Base-by-base conservation (phyloP, 2,113 vertebrate genomes). In the Platanista minor region DNA sequence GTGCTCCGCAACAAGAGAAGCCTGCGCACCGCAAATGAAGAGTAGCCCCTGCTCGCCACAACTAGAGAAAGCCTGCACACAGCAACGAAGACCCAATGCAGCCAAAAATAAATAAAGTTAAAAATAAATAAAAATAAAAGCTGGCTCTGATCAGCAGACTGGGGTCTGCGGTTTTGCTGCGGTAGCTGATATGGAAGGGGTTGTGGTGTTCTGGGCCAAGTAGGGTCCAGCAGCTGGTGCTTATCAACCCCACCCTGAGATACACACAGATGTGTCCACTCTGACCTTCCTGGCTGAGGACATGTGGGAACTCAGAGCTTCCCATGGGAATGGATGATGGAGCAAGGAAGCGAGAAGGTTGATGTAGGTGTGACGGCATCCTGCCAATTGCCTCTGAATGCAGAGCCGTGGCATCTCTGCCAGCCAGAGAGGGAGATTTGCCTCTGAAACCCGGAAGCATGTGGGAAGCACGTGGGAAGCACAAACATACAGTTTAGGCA, bases 241-340 rank as follows among this genome's bases (percentile, higher is more conserved):
- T 97, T 97, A 96, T 97, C 97, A 82, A 71, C 61, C 9, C 23
- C 77, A 78, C 96, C 71, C 92, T 20, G n/a, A 10, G 2, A 49
- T 64, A 71, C 66, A 86, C 93, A 92, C 92, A 97, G 86, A 97
- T 86, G 93, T 59, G 90, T 88, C 91, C 87, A 92, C 0, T 0
- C 71, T 96, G 97, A 97, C 87, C 97, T 97, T 97, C 96, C 97
- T 96, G 96, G 49, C 59, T 69, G 69, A 96, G 88, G 93, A 78
- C 3, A 5, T 87, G 80, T 97, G 96, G 84, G 96, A 98, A 97
- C 69, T 86, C 64, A 18, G 66, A 85, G 92, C 93, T 97, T 97
- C 96, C 96, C 97, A 88, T 92, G 96, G 87, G 97, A 96, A 94
- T 89, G 84, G 59, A 92, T 90, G 93, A 95, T 92, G 81, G 64